Evolutionary conservation across 1,140 invertebrate species (phyloP).

Genomic region (Drosophila obscura): DNA sequence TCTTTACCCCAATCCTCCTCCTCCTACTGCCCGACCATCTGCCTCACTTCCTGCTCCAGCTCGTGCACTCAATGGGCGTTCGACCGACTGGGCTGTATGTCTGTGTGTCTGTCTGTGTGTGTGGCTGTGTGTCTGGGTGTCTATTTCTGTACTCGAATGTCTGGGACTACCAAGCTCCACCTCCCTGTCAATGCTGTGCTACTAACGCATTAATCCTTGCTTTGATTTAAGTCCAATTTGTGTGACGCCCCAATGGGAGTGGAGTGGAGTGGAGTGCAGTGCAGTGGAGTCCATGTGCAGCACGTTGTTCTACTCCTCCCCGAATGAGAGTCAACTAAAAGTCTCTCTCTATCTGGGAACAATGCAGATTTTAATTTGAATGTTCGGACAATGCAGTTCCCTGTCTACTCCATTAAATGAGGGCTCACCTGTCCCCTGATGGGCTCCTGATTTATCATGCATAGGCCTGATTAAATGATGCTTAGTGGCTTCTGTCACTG

Average conservation of each 20-base stretch:
- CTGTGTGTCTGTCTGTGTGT: constrained; percentile 2
- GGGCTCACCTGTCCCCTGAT: constrained; percentile 36
- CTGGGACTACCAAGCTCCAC: neutral
- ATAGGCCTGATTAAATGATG: constrained; percentile 74
- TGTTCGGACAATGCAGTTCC: constrained; percentile 12
- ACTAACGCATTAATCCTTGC: constrained; percentile 77
- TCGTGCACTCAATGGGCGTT: too few species aligned
- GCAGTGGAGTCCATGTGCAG: constrained; percentile 24
- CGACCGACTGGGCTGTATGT: constrained; percentile 16
- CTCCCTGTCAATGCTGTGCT: constrained; percentile 9
- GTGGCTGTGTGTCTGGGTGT: neutral
- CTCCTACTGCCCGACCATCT: constrained; percentile 85
- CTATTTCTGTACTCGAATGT: constrained; percentile 32
- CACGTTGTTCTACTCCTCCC: neutral
- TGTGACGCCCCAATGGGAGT: constrained; percentile 47
- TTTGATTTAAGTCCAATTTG: constrained; percentile 77
- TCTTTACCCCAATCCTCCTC: constrained; percentile 87
- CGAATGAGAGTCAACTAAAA: constrained; percentile 36
- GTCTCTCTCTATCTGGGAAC: constrained; percentile 16
- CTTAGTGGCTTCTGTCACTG: constrained; percentile 49
- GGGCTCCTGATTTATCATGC: constrained; percentile 74
- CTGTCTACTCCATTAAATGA: neutral
- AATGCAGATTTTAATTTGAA: constrained; percentile 25
- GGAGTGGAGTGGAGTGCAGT: neutral
- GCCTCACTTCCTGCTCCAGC: constrained; percentile 53